Evolutionary conservation across 2,113 vertebrate species (phyloP), one percentile per base, ranked within the genome.

Genomic region (Amblyornis subalaris): DNA sequence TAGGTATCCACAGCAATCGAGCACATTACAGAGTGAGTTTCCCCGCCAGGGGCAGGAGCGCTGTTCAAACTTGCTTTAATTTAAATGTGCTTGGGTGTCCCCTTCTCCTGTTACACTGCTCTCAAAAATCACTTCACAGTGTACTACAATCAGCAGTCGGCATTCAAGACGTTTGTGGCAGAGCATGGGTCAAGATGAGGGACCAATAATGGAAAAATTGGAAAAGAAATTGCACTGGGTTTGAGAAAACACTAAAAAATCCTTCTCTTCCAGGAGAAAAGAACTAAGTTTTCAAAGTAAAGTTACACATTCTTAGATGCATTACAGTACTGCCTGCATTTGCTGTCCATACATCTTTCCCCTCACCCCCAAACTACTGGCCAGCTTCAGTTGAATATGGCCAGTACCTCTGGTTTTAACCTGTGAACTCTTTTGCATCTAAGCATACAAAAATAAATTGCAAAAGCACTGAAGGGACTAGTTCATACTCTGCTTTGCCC

Each of bases 21-120:
- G 17, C 7, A n/a, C 0, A 0, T 58, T 50, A 20, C 0, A 5
- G 18, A 36, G 24, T 5, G 38, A 64, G 48, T 22, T 48, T 84
- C 28, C 48, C 58, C 53, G n/a, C 24, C 47, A 79, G n/a, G 45
- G 21, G 23, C 2, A 60, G 64, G 55, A 71, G n/a, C 58, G 66
- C 45, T 64, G 36, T 24, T 76, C 57, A 42, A 47, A 81, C 35
- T 51, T 19, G 6, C 19, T 79, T 64, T 91, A 42, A 54, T 61
- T 84, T 33, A 74, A 73, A 74, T 28, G 44, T 45, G 48, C 28
- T 83, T 38, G 18, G 22, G 14, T 13, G 5, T 62, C 36, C n/a
- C 55, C 40, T 83, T 85, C 81, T 62, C 42, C 42, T 26, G 33
- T 35, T 17, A 7, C 1, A 10, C 26, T 12, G 4, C 38, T 57